phyloP scores from a whole-genome alignment of 2,113 vertebrate species.

The Bujurquina vittata region DNA sequence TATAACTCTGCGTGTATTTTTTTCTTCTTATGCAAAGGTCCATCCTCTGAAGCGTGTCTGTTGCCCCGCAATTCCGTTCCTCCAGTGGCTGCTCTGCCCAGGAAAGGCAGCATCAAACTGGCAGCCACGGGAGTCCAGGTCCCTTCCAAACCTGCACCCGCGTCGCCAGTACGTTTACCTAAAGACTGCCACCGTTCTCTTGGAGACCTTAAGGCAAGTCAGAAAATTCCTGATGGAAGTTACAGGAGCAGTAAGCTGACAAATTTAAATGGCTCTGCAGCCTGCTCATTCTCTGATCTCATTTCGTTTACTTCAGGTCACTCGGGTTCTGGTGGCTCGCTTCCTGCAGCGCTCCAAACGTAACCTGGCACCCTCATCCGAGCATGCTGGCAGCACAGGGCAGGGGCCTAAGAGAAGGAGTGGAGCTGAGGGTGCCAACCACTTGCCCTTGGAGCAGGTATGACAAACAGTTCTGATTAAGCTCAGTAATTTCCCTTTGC shows the following conservation, averaged over 20 bases:
- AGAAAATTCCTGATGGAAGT: background rate
- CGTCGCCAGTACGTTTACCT: conserved; percentile 76
- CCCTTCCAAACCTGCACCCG: conserved; percentile 75
- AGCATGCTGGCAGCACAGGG: conserved; percentile 75
- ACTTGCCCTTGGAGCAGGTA: conserved; percentile 80
- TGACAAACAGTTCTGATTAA: background rate
- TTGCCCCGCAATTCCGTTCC: conserved; percentile 71
- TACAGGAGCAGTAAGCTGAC: background rate
- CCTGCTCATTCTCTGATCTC: background rate
- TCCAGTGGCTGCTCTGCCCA: conserved; percentile 70
- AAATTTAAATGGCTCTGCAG: background rate
- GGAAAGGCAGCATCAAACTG: conserved; percentile 74
- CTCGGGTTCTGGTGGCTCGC: conserved; percentile 88
- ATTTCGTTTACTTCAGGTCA: conserved; percentile 77
- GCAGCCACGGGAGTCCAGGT: conserved; percentile 57
- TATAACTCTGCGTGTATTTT: background rate
- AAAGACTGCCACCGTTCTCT: conserved; percentile 89
- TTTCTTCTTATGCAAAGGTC: conserved; percentile 73
- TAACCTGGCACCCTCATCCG: conserved; percentile 75
- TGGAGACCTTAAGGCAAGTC: conserved; percentile 90
- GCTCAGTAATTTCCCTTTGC: background rate
- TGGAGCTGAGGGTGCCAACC: conserved; percentile 64
- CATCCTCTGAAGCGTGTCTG: conserved; percentile 84
- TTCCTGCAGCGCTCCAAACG: conserved; percentile 92
- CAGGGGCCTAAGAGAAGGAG: conserved; percentile 82